A percentile compares a stretch with the other conserved stretches of the same genome.
phyloP scores from a whole-genome alignment of 1,140 invertebrate genomes.

The Brachionus plicatilis region DNA sequence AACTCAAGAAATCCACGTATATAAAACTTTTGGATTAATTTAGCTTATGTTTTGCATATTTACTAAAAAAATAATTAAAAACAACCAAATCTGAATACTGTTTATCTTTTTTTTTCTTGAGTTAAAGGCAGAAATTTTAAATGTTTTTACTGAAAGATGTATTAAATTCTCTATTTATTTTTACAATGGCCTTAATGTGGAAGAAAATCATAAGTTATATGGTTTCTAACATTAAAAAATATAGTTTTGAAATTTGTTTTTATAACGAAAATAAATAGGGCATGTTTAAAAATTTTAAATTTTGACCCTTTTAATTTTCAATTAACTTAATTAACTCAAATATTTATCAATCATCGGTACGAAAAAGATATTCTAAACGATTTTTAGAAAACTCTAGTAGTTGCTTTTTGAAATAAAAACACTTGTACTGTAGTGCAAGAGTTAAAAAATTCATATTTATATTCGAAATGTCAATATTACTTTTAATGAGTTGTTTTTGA shows the following conservation, averaged over 20 bases:
- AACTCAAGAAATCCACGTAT: not conserved
- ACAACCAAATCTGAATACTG: not conserved
- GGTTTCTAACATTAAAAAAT: not conserved
- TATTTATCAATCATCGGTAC: not conserved
- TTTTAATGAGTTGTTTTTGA: not conserved
- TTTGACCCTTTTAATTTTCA: not conserved
- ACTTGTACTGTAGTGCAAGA: not conserved
- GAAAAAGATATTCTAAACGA: not conserved
- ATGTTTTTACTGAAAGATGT: not conserved
- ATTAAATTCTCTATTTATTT: not conserved
- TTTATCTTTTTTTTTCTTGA: not conserved
- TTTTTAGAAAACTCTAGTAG: not conserved
- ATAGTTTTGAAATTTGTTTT: not conserved
- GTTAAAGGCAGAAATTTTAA: not conserved
- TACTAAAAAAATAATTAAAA: not conserved
- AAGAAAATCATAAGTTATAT: not conserved
- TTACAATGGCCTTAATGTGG: not conserved
- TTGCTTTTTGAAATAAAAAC: not conserved
- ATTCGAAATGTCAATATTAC: not conserved
- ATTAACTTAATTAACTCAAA: not conserved
- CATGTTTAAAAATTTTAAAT: not conserved
- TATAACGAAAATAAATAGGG: not conserved
- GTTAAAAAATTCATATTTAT: not conserved
- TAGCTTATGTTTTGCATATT: not conserved
- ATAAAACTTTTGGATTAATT: not conserved